Evolutionary conservation across 2,113 vertebrate species (phyloP), one percentile per base, ranked within the genome.

Genomic region (Mustela nigripes): DNA sequence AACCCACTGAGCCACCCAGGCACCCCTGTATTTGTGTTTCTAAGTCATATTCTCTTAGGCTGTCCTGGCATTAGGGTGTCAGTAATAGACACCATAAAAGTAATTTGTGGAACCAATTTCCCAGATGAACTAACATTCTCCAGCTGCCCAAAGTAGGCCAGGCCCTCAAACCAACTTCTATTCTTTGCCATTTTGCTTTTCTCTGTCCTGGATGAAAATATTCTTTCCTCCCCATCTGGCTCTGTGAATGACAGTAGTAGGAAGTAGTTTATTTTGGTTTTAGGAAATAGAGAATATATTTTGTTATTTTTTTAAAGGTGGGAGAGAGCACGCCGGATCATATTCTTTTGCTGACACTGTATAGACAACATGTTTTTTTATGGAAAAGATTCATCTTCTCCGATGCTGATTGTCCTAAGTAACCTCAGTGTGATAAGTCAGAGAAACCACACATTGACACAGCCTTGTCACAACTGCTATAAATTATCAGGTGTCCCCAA

Each of bases 321-420:
- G 76, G n/a, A 50, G 33, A 94, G 96, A 76, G 33, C 84, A 89
- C 0, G 9, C 31, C 92, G 58, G 97, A 42, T 96, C 86, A 87
- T 60, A 84, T 60, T 81, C 80, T 86, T 83, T 79, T 67, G 19
- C 87, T 76, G 79, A 9, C 63, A 45, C 26, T 22, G 1, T 69
- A 84, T 22, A 91, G 42, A 69, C 33, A 88, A 18, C 8, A 60
- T 33, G 60, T 80, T 90, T 94, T 95, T 97, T 95, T 85, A 83
- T 7, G 84, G 67, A 63, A 89, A 88, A 78, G 50, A 74, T n/a
- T 50, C 39, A 11, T 67, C 73, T 86, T 28, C 21, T 50, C 76
- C 24, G 53, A 24, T 71, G 63, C 67, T 78, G 71, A n/a, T 1
- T 15, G 7, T 67, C 87, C 73, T 62, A 18, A 76, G 67, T 21